Base-by-base conservation (phyloP, 2,797 vertebrate genomes). In the Pyrocephalus nanus region DNA sequence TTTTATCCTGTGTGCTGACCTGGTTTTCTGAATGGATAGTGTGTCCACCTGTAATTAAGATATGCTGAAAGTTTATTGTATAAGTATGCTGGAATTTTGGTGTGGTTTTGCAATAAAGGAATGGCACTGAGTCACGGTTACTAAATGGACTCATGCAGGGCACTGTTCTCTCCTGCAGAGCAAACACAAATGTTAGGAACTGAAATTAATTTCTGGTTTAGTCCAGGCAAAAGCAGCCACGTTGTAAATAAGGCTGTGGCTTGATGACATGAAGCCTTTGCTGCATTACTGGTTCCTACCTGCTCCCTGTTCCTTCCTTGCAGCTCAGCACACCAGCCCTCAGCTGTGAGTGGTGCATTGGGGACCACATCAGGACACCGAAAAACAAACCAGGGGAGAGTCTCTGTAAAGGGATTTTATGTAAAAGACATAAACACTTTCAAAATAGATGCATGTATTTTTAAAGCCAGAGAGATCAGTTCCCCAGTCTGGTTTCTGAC, bases 51-150 rank as follows among this genome's bases (percentile, higher is more conserved):
- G 2, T 85, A 94, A 93, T 96, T 84, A 93, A 92, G 66, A 76
- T 38, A 82, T 32, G 79, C 91, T 86, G 85, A 96, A 94, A 96
- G 94, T 96, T 96, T 91, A 96, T 96, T 96, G 88, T 93, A 82
- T 76, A 92, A 92, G 82, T 27, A 88, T 94, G 91, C 79, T 94
- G 95, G 95, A 96, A 96, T 96, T 93, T 89, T 93, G 92, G 73
- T 79, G 90, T 94, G 95, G 94, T 95, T 93, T 96, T 88, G 82
- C 78, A 94, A 90, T 90, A 94, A 80, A 94, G 79, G 73, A 75
- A 86, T 81, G 55, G 1, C 75, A 61, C 43, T 96, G 94, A 97
- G 88, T 96, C 95, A 94, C 3, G 29, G 84, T 72, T 93, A 53
- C 76, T 72, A 21, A 84, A 93, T 77, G 77, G 73, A 75, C 76